Conservation (phyloP, 1,140 invertebrate genomes). For the Zaprionus ornatus region DNA sequence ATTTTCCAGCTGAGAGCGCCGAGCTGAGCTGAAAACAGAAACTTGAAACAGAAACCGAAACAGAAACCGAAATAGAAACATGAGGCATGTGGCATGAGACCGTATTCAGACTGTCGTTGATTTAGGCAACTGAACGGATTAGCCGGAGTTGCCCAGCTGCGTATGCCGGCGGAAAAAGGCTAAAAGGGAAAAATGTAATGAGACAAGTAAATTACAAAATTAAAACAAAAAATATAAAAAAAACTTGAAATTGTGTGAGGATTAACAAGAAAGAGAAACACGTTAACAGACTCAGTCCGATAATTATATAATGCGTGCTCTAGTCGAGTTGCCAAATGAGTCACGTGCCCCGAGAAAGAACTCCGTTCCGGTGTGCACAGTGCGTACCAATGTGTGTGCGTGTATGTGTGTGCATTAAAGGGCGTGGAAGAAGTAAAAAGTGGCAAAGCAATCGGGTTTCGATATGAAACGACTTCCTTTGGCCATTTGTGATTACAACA, state of each 20-base stretch:
- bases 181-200: neutral
- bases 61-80: constrained; percentile 31
- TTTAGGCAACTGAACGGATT: constrained; percentile 11
- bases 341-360: constrained; percentile 38
- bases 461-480: constrained; percentile 36
- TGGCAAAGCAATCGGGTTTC: constrained; percentile 29
- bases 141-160: constrained; percentile 14
- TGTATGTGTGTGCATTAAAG: constrained; percentile 20
- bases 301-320: constrained; percentile 44
- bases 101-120: constrained; percentile 27
- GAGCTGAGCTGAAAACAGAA: constrained; percentile 30
- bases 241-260: constrained; percentile 23
- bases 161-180: constrained; percentile 9
- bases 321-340: constrained; percentile 30
- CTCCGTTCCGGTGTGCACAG: constrained; percentile 3
- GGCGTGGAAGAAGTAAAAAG: constrained; percentile 35
- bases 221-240: neutral
- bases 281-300: constrained; percentile 12
- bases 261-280: constrained; percentile 11
- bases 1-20: constrained; percentile 40
- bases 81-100: constrained; percentile 10
- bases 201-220: constrained; percentile 1
- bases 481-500: constrained; percentile 60
- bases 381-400: neutral
- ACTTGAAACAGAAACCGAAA: constrained; percentile 35